Conservation (phyloP, 1,140 invertebrate species). For the Euura saliciscinereae region DNA sequence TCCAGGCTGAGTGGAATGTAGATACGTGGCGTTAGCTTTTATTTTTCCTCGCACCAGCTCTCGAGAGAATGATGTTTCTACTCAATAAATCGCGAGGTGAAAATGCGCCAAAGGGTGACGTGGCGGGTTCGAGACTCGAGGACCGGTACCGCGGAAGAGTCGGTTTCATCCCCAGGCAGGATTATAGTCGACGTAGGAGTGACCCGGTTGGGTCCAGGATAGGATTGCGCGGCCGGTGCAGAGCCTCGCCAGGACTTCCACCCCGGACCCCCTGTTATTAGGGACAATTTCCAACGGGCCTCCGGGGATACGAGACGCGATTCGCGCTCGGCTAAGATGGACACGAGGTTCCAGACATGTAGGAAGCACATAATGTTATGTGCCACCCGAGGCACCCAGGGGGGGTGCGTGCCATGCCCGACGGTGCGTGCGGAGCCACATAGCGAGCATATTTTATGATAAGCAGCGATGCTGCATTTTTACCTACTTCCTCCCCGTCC, state of each 20-base stretch:
- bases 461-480: constrained; percentile 52
- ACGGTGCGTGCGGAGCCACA: constrained; percentile 18
- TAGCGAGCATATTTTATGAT: constrained; percentile 58
- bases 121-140: neutral
- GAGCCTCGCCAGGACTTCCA: neutral
- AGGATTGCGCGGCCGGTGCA: neutral
- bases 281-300: constrained; percentile 60
- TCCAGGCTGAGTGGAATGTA: too few species aligned
- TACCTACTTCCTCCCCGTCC: constrained; percentile 12
- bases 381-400: constrained; percentile 31
- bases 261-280: constrained; percentile 56
- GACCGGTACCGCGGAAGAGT: neutral
- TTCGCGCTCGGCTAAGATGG: constrained; percentile 15
- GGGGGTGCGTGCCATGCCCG: neutral
- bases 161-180: neutral
- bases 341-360: constrained; percentile 20
- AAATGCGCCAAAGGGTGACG: neutral
- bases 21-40: too few species aligned
- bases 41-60: too few species aligned
- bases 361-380: constrained; percentile 38
- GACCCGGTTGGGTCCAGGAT: neutral
- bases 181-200: neutral
- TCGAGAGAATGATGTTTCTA: neutral
- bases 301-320: constrained; percentile 35
- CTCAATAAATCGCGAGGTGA: neutral